Percentiles rank a stretch among this genome's conserved stretches.
Evolutionary conservation across 2,888 invertebrate genomes (phyloP).

Genomic region (Eustalomyia histrio): DNA sequence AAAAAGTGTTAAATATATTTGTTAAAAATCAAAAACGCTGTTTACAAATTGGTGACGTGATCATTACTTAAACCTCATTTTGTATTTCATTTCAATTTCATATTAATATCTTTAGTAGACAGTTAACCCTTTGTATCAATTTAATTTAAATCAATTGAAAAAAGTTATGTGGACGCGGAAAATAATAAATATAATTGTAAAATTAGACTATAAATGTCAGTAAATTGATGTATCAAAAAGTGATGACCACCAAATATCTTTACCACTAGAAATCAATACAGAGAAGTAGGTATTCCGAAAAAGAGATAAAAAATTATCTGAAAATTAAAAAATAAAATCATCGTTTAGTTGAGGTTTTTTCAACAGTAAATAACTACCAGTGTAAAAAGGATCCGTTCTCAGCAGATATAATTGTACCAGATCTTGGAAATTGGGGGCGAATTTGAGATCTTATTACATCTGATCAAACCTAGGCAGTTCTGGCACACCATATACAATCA

Average conservation of each 20-base stretch:
- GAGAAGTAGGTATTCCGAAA: constrained; percentile 22
- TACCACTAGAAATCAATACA: neutral
- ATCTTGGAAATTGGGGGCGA: too few relatives aligned
- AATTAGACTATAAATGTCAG: constrained; percentile 18
- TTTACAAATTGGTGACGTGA: too few relatives aligned
- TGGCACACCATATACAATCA: too few relatives aligned
- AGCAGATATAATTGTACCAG: too few relatives aligned
- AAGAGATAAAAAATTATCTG: constrained; percentile 5
- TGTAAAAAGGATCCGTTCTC: too few relatives aligned
- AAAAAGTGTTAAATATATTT: too few relatives aligned
- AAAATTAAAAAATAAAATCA: neutral
- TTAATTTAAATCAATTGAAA: constrained; percentile 55
- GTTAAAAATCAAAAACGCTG: too few relatives aligned
- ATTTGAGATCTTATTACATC: too few relatives aligned
- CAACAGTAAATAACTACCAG: too few relatives aligned
- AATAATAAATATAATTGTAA: neutral
- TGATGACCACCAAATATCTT: constrained; percentile 11
- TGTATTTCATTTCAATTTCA: neutral
- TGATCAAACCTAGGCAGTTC: too few relatives aligned
- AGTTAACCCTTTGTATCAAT: constrained; percentile 45
- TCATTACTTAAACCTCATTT: neutral
- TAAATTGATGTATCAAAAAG: constrained; percentile 10
- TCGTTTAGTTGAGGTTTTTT: too few relatives aligned
- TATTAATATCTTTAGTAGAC: constrained; percentile 5
- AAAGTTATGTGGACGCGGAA: neutral